Conservation (phyloP, 2,797 vertebrate genomes). For the Lerista edwardsae region DNA sequence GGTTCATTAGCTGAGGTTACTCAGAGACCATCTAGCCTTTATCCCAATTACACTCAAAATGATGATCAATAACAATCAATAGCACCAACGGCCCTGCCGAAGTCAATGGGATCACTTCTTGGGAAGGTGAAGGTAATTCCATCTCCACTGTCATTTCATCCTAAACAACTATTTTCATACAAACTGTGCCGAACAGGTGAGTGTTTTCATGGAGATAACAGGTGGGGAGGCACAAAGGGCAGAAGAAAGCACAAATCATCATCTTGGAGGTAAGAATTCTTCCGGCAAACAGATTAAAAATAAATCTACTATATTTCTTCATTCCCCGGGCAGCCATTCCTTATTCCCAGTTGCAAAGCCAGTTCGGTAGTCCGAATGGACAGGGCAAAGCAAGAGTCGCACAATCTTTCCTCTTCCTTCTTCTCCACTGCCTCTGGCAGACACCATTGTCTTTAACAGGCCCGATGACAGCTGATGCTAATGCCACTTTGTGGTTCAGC, state of each 20-base stretch:
- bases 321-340: background rate
- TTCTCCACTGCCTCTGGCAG: slow-evolving; percentile 39
- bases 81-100: slow-evolving; percentile 2
- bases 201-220: slow-evolving; percentile 44
- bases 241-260: slow-evolving; percentile 28
- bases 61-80: slow-evolving; percentile 30
- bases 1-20: slow-evolving; percentile 47
- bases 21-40: slow-evolving; percentile 30
- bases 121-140: slow-evolving; percentile 29
- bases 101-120: slow-evolving; percentile 32
- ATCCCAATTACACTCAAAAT: slow-evolving; percentile 49
- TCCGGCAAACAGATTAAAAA: slow-evolving; percentile 27
- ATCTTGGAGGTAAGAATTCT: slow-evolving; percentile 33
- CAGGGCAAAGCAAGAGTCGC: background rate
- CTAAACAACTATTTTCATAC: slow-evolving; percentile 50
- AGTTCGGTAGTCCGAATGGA: background rate
- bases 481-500: slow-evolving; percentile 58
- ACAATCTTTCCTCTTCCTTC: background rate
- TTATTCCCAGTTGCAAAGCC: background rate
- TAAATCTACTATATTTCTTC: background rate
- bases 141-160: slow-evolving; percentile 40
- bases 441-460: slow-evolving; percentile 22
- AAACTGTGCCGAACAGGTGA: slow-evolving; percentile 48
- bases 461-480: slow-evolving; percentile 54
- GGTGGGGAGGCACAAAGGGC: slow-evolving; percentile 38